Conservation (phyloP, 2,113 vertebrate species). For the Syngnathoides biaculeatus region DNA sequence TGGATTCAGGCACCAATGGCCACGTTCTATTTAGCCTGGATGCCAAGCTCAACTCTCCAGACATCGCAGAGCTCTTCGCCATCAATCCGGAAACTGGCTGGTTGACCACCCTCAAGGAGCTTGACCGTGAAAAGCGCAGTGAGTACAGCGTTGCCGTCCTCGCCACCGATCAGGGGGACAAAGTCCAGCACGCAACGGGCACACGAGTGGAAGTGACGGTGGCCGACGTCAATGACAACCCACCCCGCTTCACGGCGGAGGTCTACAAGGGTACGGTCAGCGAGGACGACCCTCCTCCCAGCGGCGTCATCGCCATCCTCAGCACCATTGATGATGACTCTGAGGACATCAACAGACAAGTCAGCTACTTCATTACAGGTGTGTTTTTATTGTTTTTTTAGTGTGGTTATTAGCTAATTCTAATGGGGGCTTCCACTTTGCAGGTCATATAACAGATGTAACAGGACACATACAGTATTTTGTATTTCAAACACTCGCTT, state of each 20-base stretch:
- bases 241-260: slow-evolving; percentile 91
- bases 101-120: slow-evolving; percentile 90
- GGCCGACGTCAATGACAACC: slow-evolving; percentile 91
- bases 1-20: slow-evolving; percentile 87
- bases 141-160: slow-evolving; percentile 79
- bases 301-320: slow-evolving; percentile 88
- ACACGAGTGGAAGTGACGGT: slow-evolving; percentile 84
- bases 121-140: slow-evolving; percentile 82
- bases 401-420: not conserved
- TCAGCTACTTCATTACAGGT: slow-evolving; percentile 94
- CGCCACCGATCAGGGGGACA: slow-evolving; percentile 87
- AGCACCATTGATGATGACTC: slow-evolving; percentile 90
- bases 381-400: slow-evolving; percentile 26
- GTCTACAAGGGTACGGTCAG: slow-evolving; percentile 98
- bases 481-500: too few species aligned
- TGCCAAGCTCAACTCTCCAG: slow-evolving; percentile 72
- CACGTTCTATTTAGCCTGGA: slow-evolving; percentile 86
- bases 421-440: too few species aligned
- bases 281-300: slow-evolving; percentile 89
- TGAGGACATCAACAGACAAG: slow-evolving; percentile 86
- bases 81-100: slow-evolving; percentile 89
- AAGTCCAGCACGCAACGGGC: slow-evolving; percentile 77
- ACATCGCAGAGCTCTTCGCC: slow-evolving; percentile 82
- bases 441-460: too few species aligned
- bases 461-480: too few species aligned